phyloP scores from a whole-genome alignment of 2,888 invertebrate genomes.

The Stratiomys singularior region DNA sequence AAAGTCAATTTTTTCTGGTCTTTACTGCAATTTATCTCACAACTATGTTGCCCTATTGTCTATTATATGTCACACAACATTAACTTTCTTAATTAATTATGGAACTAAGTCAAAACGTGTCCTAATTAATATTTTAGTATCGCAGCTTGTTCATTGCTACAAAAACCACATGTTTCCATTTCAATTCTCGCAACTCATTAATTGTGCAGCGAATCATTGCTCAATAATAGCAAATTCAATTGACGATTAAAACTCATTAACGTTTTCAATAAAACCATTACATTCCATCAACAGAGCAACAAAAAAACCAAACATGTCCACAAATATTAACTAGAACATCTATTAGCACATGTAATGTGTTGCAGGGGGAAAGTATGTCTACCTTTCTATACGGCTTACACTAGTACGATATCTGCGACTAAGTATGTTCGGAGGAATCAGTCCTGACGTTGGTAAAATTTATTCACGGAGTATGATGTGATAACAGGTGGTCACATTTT shows the following conservation, averaged over 20 bases:
- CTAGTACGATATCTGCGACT: background rate
- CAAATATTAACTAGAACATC: constrained; percentile 13
- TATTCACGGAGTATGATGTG: constrained; percentile 7
- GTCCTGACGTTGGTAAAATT: background rate
- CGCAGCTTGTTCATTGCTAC: no score
- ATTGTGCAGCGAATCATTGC: background rate
- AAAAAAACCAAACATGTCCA: constrained; percentile 9
- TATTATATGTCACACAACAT: no score
- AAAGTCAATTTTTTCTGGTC: no score
- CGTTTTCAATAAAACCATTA: constrained; percentile 33
- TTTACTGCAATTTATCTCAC: no score
- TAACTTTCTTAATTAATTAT: no score
- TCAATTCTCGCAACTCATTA: no score
- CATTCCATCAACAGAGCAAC: background rate
- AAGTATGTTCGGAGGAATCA: background rate
- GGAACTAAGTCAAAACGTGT: no score
- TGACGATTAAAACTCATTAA: constrained; percentile 11
- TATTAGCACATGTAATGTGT: constrained; percentile 26
- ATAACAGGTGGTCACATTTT: constrained; percentile 47
- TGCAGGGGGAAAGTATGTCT: background rate
- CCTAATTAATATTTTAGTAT: no score
- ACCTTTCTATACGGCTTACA: background rate
- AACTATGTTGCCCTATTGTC: no score
- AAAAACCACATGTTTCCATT: no score
- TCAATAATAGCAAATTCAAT: constrained; percentile 7